phyloP scores from a whole-genome alignment of 2,113 vertebrate genomes.

The Tichodroma muraria region DNA sequence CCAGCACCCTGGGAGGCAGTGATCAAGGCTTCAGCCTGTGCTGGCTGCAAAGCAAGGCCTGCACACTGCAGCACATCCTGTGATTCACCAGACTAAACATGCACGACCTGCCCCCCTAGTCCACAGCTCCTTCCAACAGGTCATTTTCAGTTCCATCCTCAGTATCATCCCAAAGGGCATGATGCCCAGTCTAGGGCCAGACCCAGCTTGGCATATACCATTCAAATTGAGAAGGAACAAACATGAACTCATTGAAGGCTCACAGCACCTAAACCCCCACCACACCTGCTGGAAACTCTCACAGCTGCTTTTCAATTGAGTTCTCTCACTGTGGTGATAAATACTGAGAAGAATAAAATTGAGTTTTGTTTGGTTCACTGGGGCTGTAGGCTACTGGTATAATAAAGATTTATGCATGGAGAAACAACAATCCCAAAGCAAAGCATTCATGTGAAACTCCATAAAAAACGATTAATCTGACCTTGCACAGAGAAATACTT shows the following conservation, averaged over 20 bases:
- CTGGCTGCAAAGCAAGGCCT: background rate
- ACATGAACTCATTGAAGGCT: background rate
- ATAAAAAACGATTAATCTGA: conserved; percentile 31
- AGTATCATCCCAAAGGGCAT: background rate
- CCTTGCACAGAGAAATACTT: background rate
- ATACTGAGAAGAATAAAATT: conserved; percentile 12
- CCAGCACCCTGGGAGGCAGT: background rate
- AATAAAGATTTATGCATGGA: conserved; percentile 56
- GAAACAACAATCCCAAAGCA: conserved; percentile 36
- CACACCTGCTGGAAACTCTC: background rate
- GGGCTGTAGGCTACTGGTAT: conserved; percentile 10
- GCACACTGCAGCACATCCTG: background rate
- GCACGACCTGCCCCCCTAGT: background rate
- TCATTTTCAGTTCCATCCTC: background rate
- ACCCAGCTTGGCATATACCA: background rate
- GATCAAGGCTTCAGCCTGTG: background rate
- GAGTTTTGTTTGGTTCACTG: conserved; percentile 19
- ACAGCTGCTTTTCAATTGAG: background rate
- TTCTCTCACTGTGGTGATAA: conserved; percentile 1
- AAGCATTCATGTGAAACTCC: conserved; percentile 33
- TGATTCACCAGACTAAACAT: background rate
- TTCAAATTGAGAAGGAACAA: background rate
- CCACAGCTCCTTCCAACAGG: background rate
- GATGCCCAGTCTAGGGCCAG: background rate
- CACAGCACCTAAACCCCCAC: background rate